Base-by-base conservation (phyloP, 2,888 invertebrate genomes). In the Poecilobothrus nobilitatus region DNA sequence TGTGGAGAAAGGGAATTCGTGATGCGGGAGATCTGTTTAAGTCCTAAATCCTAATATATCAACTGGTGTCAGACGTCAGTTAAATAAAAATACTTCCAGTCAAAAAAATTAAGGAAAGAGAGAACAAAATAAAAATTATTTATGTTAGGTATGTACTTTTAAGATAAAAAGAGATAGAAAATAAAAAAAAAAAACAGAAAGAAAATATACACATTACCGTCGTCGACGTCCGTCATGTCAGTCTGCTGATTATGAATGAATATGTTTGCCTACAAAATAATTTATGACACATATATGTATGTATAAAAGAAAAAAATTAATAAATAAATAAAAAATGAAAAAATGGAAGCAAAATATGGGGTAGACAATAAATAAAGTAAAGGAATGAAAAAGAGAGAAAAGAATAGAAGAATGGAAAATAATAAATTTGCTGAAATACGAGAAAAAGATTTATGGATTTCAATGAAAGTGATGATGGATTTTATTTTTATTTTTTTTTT, bases 241-340 rank as follows among this genome's bases (percentile, higher is more conserved):
- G 33, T 34, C 65, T 65, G 65, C 65, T 65, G 65, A 65, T 65
- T 65, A 65, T 65, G 65, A 65, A 65, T 65, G 65, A 65, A 65
- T 65, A 65, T 65, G 65, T 65, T 65, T 63, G 18, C 63, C 15
- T 27, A 63, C 22, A 63, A 63, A 63, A 63, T 63, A 27, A 63
- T 27, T 33, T 63, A 22, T 63, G 21, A 2, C 22, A 12, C 21
- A 62, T 62, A 62, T 21, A 7, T 22, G 20, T 22, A 63, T 63
- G 0, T 22, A 62, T 4, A 27, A 27, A 27, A 27, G 5, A 27
- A 27, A 27, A 4, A 4, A 27, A 27, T 27, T 7, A 37, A 37
- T 53, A 53, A 12, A 18, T 12, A 12, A 53, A 53, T 53, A 53
- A 53, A 6, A 18, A 18, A 53, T 15, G 1, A 12, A 53, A 53